Evolutionary conservation across 2,113 vertebrate species (phyloP).

Genomic region (Himantopus leucocephalus): DNA sequence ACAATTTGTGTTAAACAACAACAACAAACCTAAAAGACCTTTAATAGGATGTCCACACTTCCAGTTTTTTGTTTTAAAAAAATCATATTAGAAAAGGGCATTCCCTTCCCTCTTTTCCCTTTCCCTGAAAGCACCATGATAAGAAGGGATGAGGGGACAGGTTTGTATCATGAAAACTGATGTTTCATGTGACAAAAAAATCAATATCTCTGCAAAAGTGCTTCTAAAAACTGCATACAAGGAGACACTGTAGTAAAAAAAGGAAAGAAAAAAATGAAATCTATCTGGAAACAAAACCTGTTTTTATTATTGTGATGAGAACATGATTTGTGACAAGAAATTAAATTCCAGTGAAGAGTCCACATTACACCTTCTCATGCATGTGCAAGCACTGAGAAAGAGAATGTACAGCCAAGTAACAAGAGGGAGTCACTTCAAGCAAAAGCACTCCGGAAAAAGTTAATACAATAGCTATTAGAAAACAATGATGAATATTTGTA

Average conservation of each 20-base stretch:
- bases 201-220: neutral
- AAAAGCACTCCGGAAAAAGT: neutral
- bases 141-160: neutral
- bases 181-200: neutral
- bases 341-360: neutral
- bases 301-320: neutral
- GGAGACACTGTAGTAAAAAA: neutral
- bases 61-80: neutral
- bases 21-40: neutral
- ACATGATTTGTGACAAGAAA: neutral
- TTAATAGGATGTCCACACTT: neutral
- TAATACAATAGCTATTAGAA: neutral
- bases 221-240: neutral
- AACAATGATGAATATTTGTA: slow-evolving; percentile 15
- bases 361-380: neutral
- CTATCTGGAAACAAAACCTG: neutral
- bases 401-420: neutral
- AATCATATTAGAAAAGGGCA: neutral
- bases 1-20: neutral
- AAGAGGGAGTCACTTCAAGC: neutral
- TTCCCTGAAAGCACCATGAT: neutral
- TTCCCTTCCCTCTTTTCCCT: neutral
- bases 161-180: neutral
- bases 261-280: neutral
- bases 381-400: neutral